Base-by-base conservation (phyloP, 64 coral and sea anemone genomes). In the Cladopsammia gracilis region DNA sequence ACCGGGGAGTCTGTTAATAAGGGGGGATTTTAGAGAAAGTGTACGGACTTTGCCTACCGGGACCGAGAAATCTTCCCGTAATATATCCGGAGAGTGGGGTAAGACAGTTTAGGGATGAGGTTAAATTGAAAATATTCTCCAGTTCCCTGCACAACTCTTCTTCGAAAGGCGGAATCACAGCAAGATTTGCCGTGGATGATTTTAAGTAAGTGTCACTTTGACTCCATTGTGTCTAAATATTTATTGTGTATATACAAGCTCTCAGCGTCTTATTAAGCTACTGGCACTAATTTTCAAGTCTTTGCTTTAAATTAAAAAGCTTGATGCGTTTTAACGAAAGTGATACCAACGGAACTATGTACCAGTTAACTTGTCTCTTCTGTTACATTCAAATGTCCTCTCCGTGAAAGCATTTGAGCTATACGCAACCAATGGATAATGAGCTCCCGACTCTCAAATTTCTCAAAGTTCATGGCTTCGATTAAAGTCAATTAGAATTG, bases 221-320 rank as follows among this genome's bases (percentile, higher is more conserved):
- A 20, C 44, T 48, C 34, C 34, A 34, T 34, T 34, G 47, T 67
- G 7, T 50, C 60, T 16, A 44, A 67, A 49, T 10, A 45, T 84
- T 84, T 84, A 84, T 84, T 84, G 61, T 64, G 57, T 84, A 84
- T 68, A 10, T 84, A 84, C 80, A 84, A 23, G 61, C 16, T 65
- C 15, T 6, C 5, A 20, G 25, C 59, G 43, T 49, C 44, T 83
- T 22, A 7, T 15, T 25, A 34, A 61, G 78, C 53, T 62, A 82
- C 14, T 26, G 58, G 34, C 80, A 67, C 23, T 75, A 75, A 84
- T 25, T 64, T 49, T 84, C 18, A 84, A 84, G 42, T 64, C 42
- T 48, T 51, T 62, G 62, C 79, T 25, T 65, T 62, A 83, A 62
- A 59, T 66, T 64, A 83, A 83, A 83, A 77, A n/a, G 79, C 60